Conservation (phyloP, 2,113 vertebrate species). For the Menidia beryllina region DNA sequence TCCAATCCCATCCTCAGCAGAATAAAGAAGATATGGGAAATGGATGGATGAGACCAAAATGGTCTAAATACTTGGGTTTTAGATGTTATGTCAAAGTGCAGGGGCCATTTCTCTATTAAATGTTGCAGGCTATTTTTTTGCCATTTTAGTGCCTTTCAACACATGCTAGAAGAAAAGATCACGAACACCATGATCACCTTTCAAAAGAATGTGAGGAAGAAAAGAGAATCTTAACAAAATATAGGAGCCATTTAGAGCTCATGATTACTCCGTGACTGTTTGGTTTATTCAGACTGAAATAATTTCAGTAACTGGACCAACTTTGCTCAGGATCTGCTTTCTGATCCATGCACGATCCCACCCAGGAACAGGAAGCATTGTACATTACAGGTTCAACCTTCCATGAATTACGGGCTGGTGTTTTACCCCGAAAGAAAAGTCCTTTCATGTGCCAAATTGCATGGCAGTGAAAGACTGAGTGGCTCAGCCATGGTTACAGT, state of each 20-base stretch:
- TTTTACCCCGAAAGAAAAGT: conserved; percentile 31
- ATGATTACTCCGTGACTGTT: not conserved
- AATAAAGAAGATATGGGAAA: no score
- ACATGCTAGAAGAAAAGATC: not conserved
- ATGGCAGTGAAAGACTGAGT: conserved; percentile 28
- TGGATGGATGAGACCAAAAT: no score
- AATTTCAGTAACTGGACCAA: not conserved
- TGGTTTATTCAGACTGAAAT: conserved; percentile 3
- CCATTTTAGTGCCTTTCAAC: not conserved
- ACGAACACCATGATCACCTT: no score
- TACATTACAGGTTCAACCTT: conserved; percentile 36
- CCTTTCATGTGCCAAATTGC: conserved; percentile 47
- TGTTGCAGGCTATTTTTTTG: not conserved
- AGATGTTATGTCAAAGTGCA: not conserved
- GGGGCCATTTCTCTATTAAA: not conserved
- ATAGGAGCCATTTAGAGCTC: not conserved
- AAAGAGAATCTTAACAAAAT: not conserved
- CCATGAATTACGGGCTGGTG: conserved; percentile 46
- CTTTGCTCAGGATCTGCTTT: conserved; percentile 19
- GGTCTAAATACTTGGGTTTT: not conserved
- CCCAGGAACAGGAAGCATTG: conserved; percentile 44
- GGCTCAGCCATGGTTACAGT: conserved; percentile 32
- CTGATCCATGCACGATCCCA: conserved; percentile 44
- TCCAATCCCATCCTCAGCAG: no score
- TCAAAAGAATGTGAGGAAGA: not conserved